phyloP scores from a whole-genome alignment of 2,888 invertebrate species.

The Cantharis rufa region DNA sequence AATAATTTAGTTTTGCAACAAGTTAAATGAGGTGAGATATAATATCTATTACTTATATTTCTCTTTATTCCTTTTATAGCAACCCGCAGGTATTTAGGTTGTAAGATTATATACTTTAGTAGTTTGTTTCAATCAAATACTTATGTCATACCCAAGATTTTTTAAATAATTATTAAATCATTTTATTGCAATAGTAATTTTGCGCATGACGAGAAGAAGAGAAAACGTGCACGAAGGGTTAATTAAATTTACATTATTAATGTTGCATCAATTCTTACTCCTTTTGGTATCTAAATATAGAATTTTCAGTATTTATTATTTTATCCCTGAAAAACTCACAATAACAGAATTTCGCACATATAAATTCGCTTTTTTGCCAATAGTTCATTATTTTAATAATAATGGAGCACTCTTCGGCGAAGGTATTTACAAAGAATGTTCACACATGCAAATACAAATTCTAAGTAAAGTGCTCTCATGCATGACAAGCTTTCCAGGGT shows the following conservation, averaged over 20 bases:
- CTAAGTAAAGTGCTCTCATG: not conserved
- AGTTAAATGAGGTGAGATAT: not conserved
- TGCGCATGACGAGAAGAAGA: not conserved
- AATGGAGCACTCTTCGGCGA: not conserved
- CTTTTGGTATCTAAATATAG: not conserved
- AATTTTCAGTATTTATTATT: not conserved
- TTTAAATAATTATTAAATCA: not conserved
- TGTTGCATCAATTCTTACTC: not conserved
- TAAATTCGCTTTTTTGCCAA: not conserved
- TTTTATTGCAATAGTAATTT: not conserved
- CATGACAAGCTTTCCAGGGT: not conserved
- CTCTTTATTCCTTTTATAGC: constrained; percentile 1
- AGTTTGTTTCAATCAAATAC: not conserved
- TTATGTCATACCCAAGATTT: not conserved
- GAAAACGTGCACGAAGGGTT: not conserved
- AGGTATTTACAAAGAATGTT: not conserved
- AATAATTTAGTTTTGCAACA: not conserved
- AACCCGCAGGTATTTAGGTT: constrained; percentile 4
- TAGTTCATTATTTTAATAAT: not conserved
- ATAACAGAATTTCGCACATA: not conserved
- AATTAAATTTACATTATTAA: not conserved
- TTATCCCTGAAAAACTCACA: not conserved
- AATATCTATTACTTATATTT: not conserved
- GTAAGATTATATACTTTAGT: not conserved
- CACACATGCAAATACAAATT: not conserved